Base-by-base conservation (phyloP, 2,797 vertebrate species). In the Coregonus ussuriensis region DNA sequence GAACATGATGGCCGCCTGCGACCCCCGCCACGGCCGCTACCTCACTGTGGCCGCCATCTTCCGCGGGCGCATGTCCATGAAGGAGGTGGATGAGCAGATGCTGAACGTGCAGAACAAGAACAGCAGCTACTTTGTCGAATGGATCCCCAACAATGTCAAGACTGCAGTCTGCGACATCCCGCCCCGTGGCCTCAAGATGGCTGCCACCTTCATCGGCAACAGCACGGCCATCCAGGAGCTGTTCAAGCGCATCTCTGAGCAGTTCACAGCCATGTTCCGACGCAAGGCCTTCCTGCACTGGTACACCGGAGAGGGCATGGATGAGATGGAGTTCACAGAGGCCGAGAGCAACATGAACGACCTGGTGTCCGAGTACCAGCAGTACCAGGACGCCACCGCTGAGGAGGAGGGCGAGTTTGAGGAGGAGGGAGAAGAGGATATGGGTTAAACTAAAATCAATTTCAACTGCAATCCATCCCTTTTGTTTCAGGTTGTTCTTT, bases 211-310 rank as follows among this genome's bases (percentile, higher is more conserved):
- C 90, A 98, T 98, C 0, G 97, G 97, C 59, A 99, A 99, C 94
- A 97, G 96, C 96, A 99, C 97, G 0, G 97, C 97, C 84, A 98
- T 99, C 91, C 97, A 99, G 88, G 97, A 99, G 96, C 94, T 99
- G 77, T 99, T 99, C 92, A 98, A 98, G 76, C 92, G 97, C 68
- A 99, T 99, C 91, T 99, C 97, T 0, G 97, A 98, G 96, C 97
- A 99, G 94, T 99, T 99, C 93, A 98, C 97, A 0, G 97, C 97
- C 92, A 99, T 98, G 97, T 98, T 98, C 93, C 93, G 97, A 0
- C 95, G 97, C 86, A 99, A 99, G 92, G 97, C 97, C 67, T 98
- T 99, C 93, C 93, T 99, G 54, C 97, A 98, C 90, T 97, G 96
- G 96, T 97, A 96, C 93, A 97, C 96, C 0, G 96, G 96, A 0